A percentile compares a stretch with the other conserved stretches of the same genome.
Evolutionary conservation across 1,140 invertebrate species (phyloP).

Genomic region (Onthophagus taurus): DNA sequence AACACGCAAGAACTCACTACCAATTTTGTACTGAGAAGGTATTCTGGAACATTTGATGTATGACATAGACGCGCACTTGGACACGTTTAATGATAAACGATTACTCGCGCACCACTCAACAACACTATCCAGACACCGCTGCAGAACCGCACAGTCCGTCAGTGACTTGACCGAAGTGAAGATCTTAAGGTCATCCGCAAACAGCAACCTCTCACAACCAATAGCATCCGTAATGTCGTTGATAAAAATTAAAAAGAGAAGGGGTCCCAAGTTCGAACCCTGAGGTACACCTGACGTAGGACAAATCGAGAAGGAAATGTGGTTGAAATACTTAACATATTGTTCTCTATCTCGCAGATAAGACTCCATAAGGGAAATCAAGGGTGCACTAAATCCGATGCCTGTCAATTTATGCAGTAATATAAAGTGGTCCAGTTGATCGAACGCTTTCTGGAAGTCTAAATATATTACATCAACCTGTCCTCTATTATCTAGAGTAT

Average conservation of each 20-base stretch:
- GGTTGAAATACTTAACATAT: background rate
- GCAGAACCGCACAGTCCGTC: background rate
- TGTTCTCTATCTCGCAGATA: background rate
- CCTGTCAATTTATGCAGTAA: background rate
- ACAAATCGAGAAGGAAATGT: background rate
- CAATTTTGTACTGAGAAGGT: background rate
- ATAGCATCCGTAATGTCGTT: background rate
- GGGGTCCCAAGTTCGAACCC: conserved; percentile 3
- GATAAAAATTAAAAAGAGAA: conserved; percentile 3
- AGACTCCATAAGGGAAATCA: background rate
- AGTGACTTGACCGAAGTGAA: background rate
- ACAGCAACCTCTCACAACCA: background rate
- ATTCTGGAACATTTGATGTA: background rate
- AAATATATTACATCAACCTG: conserved; percentile 8
- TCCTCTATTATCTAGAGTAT: background rate
- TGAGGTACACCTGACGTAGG: background rate
- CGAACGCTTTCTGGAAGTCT: background rate
- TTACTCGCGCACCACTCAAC: conserved; percentile 3
- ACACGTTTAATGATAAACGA: background rate
- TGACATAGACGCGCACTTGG: conserved; percentile 1
- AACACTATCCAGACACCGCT: background rate
- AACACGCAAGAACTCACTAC: background rate
- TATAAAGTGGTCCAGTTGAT: background rate
- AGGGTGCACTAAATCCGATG: background rate
- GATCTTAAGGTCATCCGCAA: conserved; percentile 4